Evolutionary conservation across 2,888 invertebrate species (phyloP).

Genomic region (Epinotia nisella): DNA sequence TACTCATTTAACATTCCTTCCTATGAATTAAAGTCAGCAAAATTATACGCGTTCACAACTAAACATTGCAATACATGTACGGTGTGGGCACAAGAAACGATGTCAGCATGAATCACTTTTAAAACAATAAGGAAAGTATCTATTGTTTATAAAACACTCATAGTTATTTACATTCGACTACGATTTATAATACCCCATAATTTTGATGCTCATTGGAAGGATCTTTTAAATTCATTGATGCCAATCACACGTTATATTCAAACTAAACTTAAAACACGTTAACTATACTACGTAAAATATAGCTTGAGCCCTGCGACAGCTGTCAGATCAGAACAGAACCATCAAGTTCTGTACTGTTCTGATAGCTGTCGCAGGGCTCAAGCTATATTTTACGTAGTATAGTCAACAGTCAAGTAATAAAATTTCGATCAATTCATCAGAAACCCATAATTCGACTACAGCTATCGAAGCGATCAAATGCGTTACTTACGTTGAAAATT

Average conservation of each 20-base stretch:
- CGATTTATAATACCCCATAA: neutral
- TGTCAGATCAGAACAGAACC: too few relatives aligned
- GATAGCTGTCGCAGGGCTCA: too few relatives aligned
- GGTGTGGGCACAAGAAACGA: neutral
- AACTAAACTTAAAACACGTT: slow-evolving; percentile 17
- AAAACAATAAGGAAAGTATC: slow-evolving; percentile 16
- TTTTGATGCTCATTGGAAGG: neutral
- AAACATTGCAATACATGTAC: slow-evolving; percentile 4
- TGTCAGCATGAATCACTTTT: slow-evolving; percentile 16
- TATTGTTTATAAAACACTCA: slow-evolving; percentile 37
- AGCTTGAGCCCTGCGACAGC: too few relatives aligned
- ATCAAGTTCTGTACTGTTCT: too few relatives aligned
- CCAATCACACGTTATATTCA: neutral
- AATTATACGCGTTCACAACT: slow-evolving; percentile 15
- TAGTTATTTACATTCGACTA: neutral
- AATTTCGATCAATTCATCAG: slow-evolving; percentile 21
- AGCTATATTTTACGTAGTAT: too few relatives aligned
- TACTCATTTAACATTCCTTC: neutral
- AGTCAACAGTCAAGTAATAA: slow-evolving; percentile 18
- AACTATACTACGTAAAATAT: too few relatives aligned
- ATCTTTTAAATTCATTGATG: neutral
- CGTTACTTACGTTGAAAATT: slow-evolving; percentile 38
- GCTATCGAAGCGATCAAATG: slow-evolving; percentile 2
- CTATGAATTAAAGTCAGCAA: slow-evolving; percentile 24
- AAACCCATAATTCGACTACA: neutral